phyloP scores from a whole-genome alignment of 2,797 vertebrate genomes.

The Semaprochilodus insignis region DNA sequence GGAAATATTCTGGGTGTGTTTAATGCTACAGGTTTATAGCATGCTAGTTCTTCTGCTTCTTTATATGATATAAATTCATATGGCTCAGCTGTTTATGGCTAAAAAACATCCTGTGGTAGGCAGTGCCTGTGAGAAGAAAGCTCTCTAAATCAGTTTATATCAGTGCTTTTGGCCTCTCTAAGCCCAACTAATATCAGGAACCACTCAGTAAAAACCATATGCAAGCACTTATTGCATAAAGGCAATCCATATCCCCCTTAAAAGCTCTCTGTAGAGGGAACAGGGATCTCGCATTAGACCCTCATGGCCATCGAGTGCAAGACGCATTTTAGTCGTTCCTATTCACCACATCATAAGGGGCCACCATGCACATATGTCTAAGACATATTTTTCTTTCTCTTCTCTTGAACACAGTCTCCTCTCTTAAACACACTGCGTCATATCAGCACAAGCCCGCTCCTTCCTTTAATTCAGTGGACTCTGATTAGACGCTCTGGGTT shows the following conservation, averaged over 20 bases:
- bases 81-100: neutral
- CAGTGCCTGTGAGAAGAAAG: neutral
- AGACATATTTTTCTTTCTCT: constrained; percentile 33
- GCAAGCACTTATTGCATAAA: constrained; percentile 37
- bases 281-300: neutral
- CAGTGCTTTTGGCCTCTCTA: constrained; percentile 23
- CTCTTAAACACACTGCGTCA: constrained; percentile 20
- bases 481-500: constrained; percentile 55
- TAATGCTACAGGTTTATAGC: constrained; percentile 23
- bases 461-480: constrained; percentile 58
- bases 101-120: neutral
- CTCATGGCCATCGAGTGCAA: neutral
- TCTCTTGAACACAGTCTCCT: constrained; percentile 15
- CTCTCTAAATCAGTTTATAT: constrained; percentile 32
- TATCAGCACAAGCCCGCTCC: constrained; percentile 37
- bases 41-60: neutral
- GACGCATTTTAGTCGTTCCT: neutral
- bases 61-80: constrained; percentile 15
- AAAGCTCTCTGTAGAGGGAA: constrained; percentile 29
- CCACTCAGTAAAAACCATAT: constrained; percentile 40
- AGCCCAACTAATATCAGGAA: constrained; percentile 30
- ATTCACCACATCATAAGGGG: constrained; percentile 9
- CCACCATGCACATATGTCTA: constrained; percentile 39
- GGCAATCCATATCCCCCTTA: constrained; percentile 18
- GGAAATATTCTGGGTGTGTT: constrained; percentile 6